Base-by-base conservation (phyloP, 2,888 invertebrate genomes). In the Tridacna crocea region DNA sequence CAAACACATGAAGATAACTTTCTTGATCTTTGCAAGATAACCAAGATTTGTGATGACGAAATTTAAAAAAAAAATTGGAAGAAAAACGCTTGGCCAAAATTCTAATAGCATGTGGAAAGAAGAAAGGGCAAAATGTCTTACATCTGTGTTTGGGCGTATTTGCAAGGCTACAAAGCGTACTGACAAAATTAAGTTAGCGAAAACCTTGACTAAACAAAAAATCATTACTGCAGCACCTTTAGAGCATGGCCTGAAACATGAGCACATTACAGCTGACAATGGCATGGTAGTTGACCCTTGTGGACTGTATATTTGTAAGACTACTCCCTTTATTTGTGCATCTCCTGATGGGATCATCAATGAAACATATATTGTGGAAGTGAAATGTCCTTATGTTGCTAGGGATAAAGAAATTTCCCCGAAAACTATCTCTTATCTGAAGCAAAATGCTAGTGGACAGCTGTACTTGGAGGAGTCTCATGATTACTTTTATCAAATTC, bases 401-500 rank as follows among this genome's bases (percentile, higher is more conserved):
- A 61, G 63, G 47, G 66, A 77, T 58, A 70, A 72, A 55, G 17
- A 36, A 11, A 77, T 80, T 22, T 51, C 55, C 51, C 15, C 47
- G 1, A 51, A 17, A 0, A 81, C 75, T 55, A 68, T 81, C 12
- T 80, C 80, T 58, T 84, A 78, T 79, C 15, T 84, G 1, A 58
- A 76, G 51, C 0, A n/a, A 3, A 36, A 78, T 68, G 65, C 66
- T 12, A 51, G 60, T 24, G 66, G 61, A 61, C 24, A 22, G 22
- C 47, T 47, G 19, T 63, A 24, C 51, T 51, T 83, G 11, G 61
- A 78, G n/a, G 19, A 51, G 15, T 61, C 36, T 8, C 79, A 84
- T 58, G 47, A 79, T 47, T 81, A 81, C 51, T 72, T 47, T 73
- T 84, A 79, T 66, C 84, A 84, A 74, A 77, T 84, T n/a, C n/a